Conservation (phyloP, 2,888 invertebrate species). For the Habrosyne pyritoides region DNA sequence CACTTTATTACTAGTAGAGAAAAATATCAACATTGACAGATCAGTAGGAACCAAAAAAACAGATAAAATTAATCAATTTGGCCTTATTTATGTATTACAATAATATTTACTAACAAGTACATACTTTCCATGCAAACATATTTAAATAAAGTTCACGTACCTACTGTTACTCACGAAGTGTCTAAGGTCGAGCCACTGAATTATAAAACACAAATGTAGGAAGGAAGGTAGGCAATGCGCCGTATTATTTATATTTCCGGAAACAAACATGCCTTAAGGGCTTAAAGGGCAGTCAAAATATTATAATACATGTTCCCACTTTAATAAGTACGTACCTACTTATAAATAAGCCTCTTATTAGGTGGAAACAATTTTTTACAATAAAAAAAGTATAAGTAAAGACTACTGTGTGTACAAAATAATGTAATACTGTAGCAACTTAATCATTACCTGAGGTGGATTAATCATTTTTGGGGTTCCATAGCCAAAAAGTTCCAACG, state of each 20-base stretch:
- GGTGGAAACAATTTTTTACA: background rate
- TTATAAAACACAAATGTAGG: background rate
- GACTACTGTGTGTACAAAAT: too few species aligned
- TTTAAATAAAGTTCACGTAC: background rate
- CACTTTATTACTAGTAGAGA: too few species aligned
- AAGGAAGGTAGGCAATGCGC: background rate
- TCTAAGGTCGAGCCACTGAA: background rate
- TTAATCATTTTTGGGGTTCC: too few species aligned
- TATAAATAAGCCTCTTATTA: too few species aligned
- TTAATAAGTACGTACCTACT: background rate
- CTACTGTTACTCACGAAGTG: background rate
- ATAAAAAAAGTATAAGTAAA: background rate
- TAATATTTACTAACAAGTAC: too few species aligned
- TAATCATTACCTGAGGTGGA: too few species aligned
- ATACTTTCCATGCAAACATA: background rate
- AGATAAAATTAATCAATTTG: too few species aligned
- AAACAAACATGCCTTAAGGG: background rate
- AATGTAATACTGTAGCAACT: too few species aligned
- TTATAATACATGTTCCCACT: background rate
- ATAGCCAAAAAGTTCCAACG: too few species aligned
- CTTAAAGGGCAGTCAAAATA: background rate
- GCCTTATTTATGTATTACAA: too few species aligned
- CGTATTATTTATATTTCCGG: background rate
- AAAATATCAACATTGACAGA: too few species aligned
- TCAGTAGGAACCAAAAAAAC: too few species aligned